Conservation (phyloP, 2,888 invertebrate genomes). For the Sialis lutaria region DNA sequence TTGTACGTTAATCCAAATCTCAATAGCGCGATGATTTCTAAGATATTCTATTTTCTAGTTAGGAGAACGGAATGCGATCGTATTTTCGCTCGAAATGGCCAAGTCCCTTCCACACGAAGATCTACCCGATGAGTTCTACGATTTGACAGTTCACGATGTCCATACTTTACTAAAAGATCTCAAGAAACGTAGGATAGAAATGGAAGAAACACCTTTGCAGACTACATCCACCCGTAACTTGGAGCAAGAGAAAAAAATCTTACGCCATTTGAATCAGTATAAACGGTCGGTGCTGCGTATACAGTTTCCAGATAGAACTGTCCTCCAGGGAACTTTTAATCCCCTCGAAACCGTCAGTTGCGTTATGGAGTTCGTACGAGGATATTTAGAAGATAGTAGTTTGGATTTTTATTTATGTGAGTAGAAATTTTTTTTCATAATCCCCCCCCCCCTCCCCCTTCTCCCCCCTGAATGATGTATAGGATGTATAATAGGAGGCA, state of each 20-base stretch:
- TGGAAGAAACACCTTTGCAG: conserved; percentile 57
- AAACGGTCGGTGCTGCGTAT: conserved; percentile 64
- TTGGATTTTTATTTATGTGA: conserved; percentile 65
- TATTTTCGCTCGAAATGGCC: conserved; percentile 44
- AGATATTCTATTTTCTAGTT: conserved; percentile 31
- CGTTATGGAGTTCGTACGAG: conserved; percentile 56
- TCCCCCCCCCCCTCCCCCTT: too few relatives aligned
- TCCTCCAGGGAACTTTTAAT: conserved; percentile 72
- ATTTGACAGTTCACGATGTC: conserved; percentile 68
- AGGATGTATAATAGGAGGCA: too few relatives aligned
- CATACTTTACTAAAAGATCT: conserved; percentile 56
- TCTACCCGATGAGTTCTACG: conserved; percentile 75
- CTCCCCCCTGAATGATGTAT: too few relatives aligned
- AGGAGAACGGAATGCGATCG: conserved; percentile 56
- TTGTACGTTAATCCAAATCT: neutral
- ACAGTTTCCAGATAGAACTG: conserved; percentile 71
- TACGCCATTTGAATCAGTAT: conserved; percentile 46
- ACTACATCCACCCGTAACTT: conserved; percentile 44
- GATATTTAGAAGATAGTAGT: conserved; percentile 45
- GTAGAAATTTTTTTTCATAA: too few relatives aligned
- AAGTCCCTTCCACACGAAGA: conserved; percentile 50
- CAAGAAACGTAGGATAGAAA: conserved; percentile 39
- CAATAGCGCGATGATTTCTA: neutral
- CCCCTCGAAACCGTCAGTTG: conserved; percentile 55
- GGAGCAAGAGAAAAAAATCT: conserved; percentile 34